These are phyloP conservation scores for Clarias fuscus DNA, from an alignment of 2,797 vertebrate species.

Conservation along the genomic window DNA sequence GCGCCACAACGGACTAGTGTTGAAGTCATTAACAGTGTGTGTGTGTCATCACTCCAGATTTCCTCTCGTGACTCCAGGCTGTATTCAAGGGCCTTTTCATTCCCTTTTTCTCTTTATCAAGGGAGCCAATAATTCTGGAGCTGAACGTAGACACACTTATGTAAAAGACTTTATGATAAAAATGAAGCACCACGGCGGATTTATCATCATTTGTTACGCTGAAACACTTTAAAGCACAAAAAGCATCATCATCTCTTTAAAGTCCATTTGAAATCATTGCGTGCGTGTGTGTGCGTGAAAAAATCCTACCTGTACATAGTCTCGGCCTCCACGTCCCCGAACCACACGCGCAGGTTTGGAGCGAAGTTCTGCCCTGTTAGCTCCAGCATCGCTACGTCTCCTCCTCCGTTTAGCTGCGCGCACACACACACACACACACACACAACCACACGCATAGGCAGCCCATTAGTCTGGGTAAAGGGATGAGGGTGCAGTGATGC, in stretches of 20 bases:
- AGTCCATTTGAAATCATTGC: background rate
- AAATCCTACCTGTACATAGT: conserved; percentile 94
- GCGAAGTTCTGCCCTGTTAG: conserved; percentile 99
- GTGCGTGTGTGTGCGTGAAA: background rate
- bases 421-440: conserved; percentile 9
- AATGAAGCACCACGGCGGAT: background rate
- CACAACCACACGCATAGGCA: background rate
- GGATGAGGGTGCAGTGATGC: background rate
- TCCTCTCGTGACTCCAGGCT: background rate
- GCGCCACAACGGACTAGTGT: background rate
- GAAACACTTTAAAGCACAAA: background rate
- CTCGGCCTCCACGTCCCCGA: conserved; percentile 98
- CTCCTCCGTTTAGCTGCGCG: conserved; percentile 92
- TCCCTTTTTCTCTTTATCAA: background rate
- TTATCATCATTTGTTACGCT: background rate
- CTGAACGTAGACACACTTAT: background rate
- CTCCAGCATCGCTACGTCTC: conserved; percentile 99
- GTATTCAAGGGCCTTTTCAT: background rate
- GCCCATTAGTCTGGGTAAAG: background rate
- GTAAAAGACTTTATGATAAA: background rate
- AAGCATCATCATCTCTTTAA: background rate
- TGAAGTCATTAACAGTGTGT: background rate
- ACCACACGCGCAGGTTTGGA: conserved; percentile 98
- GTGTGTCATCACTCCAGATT: background rate
- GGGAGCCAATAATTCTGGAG: background rate